Conservation (phyloP, 2,797 vertebrate genomes). For the Pangasius larnaudii region DNA sequence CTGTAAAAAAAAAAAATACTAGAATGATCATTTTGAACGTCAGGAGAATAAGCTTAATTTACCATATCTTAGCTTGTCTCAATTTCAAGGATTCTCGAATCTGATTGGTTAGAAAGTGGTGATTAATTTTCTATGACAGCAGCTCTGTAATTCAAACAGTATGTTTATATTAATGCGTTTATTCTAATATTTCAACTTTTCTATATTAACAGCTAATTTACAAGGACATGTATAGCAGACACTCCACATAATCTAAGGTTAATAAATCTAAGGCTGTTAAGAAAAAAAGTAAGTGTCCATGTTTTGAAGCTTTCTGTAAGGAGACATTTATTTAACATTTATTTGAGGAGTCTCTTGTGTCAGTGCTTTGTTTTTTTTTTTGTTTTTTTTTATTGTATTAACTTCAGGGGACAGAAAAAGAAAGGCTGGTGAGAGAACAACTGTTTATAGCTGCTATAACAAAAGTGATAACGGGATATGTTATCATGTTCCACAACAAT, state of each 20-base stretch:
- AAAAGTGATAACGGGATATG: slow-evolving; percentile 1
- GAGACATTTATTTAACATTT: neutral
- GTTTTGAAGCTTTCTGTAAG: neutral
- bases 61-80: too few species aligned
- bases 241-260: neutral
- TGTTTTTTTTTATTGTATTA: neutral
- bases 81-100: neutral
- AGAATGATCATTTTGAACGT: neutral
- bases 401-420: neutral
- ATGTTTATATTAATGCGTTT: neutral
- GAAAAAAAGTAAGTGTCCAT: too few species aligned
- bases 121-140: neutral
- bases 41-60: neutral
- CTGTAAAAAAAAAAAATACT: neutral
- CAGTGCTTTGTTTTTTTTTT: neutral
- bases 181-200: neutral
- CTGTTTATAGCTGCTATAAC: slow-evolving; percentile 19
- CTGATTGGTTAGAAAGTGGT: neutral
- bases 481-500: neutral
- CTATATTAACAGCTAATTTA: neutral
- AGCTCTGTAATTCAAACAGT: neutral
- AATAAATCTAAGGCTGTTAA: neutral
- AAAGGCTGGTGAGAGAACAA: neutral
- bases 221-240: neutral
- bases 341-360: neutral